Percentiles rank a stretch among this genome's conserved stretches.
Conservation (phyloP, 2,113 vertebrate species). For the Chloebia gouldiae region DNA sequence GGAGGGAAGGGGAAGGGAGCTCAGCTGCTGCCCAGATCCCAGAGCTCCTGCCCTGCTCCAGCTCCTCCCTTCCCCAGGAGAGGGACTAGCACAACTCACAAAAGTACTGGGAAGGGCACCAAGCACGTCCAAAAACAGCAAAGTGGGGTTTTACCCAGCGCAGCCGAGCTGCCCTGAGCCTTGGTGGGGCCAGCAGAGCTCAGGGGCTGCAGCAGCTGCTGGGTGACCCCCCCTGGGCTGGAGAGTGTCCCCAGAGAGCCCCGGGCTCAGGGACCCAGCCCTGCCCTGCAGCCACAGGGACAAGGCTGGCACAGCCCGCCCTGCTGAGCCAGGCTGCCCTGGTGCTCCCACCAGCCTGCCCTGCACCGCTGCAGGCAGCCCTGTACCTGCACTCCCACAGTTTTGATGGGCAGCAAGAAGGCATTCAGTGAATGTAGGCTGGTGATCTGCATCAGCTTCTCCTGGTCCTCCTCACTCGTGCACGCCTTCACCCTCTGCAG, state of each 20-base stretch:
- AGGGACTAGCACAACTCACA: rapidly evolving
- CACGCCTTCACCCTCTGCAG: constrained; percentile 97
- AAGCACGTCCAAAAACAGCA: rapidly evolving
- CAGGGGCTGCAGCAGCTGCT: not conserved
- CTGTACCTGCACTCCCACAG: constrained; percentile 95
- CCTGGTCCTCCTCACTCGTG: constrained; percentile 95
- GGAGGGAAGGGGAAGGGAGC: not conserved
- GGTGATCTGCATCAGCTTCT: constrained; percentile 98
- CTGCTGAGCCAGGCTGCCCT: not conserved
- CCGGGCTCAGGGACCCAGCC: not conserved
- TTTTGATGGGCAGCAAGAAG: constrained; percentile 98
- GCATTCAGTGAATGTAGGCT: constrained; percentile 98
- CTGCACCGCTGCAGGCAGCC: not conserved
- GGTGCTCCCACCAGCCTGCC: too few species aligned
- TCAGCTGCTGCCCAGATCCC: not conserved
- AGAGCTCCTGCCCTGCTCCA: not conserved
- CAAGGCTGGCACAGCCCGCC: not conserved
- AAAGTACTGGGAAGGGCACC: not conserved
- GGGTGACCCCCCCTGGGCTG: not conserved
- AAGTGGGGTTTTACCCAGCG: rapidly evolving
- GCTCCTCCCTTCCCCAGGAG: not conserved
- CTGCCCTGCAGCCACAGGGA: not conserved
- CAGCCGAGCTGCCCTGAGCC: not conserved
- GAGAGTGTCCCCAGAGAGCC: not conserved
- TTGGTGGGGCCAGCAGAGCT: not conserved